Evolutionary conservation across 2,888 invertebrate genomes (phyloP).

Genomic region (Iselma pallidipennis): DNA sequence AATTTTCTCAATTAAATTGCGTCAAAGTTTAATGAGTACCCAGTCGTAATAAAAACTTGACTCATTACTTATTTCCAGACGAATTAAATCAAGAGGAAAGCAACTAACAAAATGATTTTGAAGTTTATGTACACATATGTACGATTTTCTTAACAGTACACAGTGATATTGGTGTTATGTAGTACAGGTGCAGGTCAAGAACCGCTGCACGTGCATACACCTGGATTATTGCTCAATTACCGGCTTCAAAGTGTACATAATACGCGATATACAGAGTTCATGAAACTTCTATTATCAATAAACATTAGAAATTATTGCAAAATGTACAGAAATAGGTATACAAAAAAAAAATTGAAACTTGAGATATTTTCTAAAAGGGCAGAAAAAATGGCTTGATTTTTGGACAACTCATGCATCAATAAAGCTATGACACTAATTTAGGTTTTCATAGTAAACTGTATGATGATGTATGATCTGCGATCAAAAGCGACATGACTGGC

Average conservation of each 20-base stretch:
- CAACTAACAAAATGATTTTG: neutral
- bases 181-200: constrained; percentile 40
- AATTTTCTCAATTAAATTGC: neutral
- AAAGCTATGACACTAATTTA: too few species aligned
- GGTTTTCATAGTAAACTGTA: too few species aligned
- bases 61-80: too few species aligned
- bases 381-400: too few species aligned
- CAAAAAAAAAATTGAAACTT: too few species aligned
- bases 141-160: neutral
- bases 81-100: neutral
- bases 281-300: neutral
- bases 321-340: neutral
- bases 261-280: neutral
- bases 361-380: too few species aligned
- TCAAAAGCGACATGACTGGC: neutral
- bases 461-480: too few species aligned
- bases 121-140: neutral
- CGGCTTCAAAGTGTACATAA: constrained; percentile 16
- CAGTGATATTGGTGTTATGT: neutral
- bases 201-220: constrained; percentile 45
- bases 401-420: too few species aligned
- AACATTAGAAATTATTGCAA: neutral
- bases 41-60: too few species aligned
- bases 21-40: neutral
- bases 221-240: constrained; percentile 46